Conservation (phyloP, 2,113 vertebrate genomes). For the Sphaerodactylus townsendi region DNA sequence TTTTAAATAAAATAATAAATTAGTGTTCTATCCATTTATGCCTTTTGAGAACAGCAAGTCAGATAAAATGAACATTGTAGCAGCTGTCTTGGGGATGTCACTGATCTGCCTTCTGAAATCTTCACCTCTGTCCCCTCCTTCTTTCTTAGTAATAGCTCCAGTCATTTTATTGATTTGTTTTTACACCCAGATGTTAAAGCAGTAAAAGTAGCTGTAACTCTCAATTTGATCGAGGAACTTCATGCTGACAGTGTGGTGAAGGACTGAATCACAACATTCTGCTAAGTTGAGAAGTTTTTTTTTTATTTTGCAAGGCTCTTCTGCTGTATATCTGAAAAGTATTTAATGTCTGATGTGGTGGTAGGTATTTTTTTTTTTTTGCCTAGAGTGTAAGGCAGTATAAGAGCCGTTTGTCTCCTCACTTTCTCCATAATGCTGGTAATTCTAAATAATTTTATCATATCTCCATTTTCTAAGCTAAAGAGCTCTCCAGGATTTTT, state of each 20-base stretch:
- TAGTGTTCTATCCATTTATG: conserved; percentile 5
- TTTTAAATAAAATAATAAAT: conserved; percentile 26
- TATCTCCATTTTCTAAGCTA: no score
- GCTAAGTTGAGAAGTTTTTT: background rate
- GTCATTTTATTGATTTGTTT: conserved; percentile 58
- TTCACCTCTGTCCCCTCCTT: conserved; percentile 38
- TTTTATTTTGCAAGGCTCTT: no score
- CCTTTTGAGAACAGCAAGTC: conserved; percentile 24
- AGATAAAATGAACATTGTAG: conserved; percentile 25
- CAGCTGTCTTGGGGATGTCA: conserved; percentile 29
- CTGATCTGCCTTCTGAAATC: conserved; percentile 34
- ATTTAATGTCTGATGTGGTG: no score
- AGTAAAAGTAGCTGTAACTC: conserved; percentile 42
- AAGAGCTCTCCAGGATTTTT: no score
- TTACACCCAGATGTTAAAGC: conserved; percentile 44
- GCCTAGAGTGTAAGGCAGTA: no score
- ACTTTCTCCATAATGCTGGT: no score
- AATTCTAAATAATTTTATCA: no score
- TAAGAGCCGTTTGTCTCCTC: no score
- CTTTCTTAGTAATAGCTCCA: conserved; percentile 52
- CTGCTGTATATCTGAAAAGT: no score
- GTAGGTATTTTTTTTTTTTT: no score
- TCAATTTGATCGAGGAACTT: conserved; percentile 25
- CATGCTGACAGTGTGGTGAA: conserved; percentile 21
- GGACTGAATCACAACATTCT: conserved; percentile 4